Evolutionary conservation across 92 coral and sea anemone genomes (phyloP), one percentile per base, ranked within the genome.

Genomic region (Desmophyllum pertusum): DNA sequence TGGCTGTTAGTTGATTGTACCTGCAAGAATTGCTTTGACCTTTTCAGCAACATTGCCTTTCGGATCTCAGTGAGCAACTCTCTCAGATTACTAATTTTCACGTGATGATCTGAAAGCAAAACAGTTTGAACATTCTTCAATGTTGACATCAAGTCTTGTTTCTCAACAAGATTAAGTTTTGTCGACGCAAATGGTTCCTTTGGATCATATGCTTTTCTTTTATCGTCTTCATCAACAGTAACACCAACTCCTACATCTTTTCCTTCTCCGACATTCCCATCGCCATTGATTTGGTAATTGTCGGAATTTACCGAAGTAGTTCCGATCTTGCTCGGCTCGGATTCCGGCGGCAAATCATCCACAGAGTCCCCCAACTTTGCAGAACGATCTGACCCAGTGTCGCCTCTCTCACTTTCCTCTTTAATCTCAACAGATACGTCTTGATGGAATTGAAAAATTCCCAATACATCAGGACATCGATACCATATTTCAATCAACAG

Each of bases 401-500:
- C 45, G 19, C 8, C 27, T 0, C 2, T 50, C 38, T 37, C 50
- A 3, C 11, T 25, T n/a, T 51, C 51, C 1, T 21, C 40, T 36
- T 36, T 31, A 66, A 18, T 35, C 27, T 67, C 48, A n/a, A 68
- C 29, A 21, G 76, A n/a, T 37, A 50, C 65, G 30, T 25, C 29
- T n/a, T 7, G 50, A 52, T 68, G 14, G 55, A 33, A 35, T 10
- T 27, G 15, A 21, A 80, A 80, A 35, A 37, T 27, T 25, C 38
- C 30, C 81, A 89, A 45, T 53, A 90, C 81, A 80, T 83, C 75
- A 15, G 88, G 79, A 15, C 64, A 84, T 74, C 93, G 78, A 89
- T 92, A 92, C 98, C 98, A 94, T 13, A 94, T 43, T 68, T 89
- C 88, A 37, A 81, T 65, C 85, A 92, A 46, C 29, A 87, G 79